These are phyloP conservation scores for Sinotaia quadrata DNA, from an alignment of 2,888 invertebrate species.

Conservation along the genomic window DNA sequence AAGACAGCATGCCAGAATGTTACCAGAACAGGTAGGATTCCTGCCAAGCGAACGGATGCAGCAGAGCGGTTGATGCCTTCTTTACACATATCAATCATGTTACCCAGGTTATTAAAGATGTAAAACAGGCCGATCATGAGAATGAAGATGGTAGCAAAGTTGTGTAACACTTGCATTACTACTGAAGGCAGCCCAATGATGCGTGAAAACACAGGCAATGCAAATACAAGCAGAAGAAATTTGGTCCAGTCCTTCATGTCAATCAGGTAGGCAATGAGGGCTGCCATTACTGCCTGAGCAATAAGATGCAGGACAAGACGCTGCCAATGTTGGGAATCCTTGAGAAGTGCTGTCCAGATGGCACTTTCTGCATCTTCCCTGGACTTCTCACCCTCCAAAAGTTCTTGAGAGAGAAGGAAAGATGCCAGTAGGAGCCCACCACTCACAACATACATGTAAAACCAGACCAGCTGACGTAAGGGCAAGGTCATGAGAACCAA, in stretches of 20 bases:
- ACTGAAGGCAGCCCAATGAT: constrained; percentile 71
- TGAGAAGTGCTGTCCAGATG: constrained; percentile 46
- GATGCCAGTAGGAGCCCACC: constrained; percentile 71
- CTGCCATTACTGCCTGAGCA: constrained; percentile 69
- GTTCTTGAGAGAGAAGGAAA: constrained; percentile 73
- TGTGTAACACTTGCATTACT: constrained; percentile 71
- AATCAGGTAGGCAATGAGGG: constrained; percentile 70
- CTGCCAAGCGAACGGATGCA: constrained; percentile 62
- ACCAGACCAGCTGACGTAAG: constrained; percentile 72
- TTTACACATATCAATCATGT: constrained; percentile 67
- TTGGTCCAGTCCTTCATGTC: constrained; percentile 69
- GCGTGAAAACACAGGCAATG: constrained; percentile 74
- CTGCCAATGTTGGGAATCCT: constrained; percentile 59
- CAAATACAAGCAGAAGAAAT: constrained; percentile 72
- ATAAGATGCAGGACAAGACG: constrained; percentile 67
- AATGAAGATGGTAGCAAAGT: constrained; percentile 72
- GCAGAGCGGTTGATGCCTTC: constrained; percentile 52
- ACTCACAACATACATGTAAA: constrained; percentile 75
- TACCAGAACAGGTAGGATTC: constrained; percentile 67
- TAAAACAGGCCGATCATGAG: constrained; percentile 72
- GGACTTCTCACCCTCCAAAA: constrained; percentile 67
- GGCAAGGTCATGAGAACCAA: constrained; percentile 74
- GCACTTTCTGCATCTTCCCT: constrained; percentile 37
- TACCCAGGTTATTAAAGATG: constrained; percentile 70
- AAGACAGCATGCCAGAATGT: constrained; percentile 73